Base-by-base conservation (phyloP, 2,113 vertebrate species). In the Myrmophylax atrothorax region DNA sequence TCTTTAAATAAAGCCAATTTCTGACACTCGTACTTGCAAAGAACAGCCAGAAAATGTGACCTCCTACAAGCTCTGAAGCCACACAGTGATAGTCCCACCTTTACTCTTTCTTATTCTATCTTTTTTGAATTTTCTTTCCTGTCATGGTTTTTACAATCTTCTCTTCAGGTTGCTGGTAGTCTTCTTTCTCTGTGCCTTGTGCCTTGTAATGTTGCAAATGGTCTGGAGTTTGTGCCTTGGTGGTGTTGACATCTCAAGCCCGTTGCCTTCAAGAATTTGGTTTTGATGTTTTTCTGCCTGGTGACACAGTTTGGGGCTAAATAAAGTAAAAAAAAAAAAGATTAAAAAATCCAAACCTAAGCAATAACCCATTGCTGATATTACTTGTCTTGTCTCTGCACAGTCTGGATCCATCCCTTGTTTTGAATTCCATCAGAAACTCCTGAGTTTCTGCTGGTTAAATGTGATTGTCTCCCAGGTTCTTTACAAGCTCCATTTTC, bases 1-100 rank as follows among this genome's bases (percentile, higher is more conserved):
- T 84, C 95, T 95, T 92, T 92, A 96, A 96, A 96, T 93, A 95
- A 94, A 94, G 70, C 55, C 38, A 44, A 44, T 88, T 83, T 89
- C 91, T 95, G 77, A 31, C 75, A 62, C 67, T 77, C 0, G 0
- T 33, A 26, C 76, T 78, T 38, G 18, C 75, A 60, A 84, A 96
- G 92, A 91, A 85, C n/a, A 52, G 17, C 66, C 4, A 0, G 91
- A 72, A 80, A 94, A 91, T 88, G 93, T 55, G 78, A 73, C 70
- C 67, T 89, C 42, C 87, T 29, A 19, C 0, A 12, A 80, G 84
- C 63, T 83, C 67, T 47, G 74, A 86, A 76, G 63, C n/a, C 63
- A 62, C 49, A 42, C 1, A 50, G 31, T 23, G 75, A 86, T 60
- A 76, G 4, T 14, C 5, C 7, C 22, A 83, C 55, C 46, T 96